Conservation (phyloP, 2,113 vertebrate species). For the Anarhynchus alexandrinus region DNA sequence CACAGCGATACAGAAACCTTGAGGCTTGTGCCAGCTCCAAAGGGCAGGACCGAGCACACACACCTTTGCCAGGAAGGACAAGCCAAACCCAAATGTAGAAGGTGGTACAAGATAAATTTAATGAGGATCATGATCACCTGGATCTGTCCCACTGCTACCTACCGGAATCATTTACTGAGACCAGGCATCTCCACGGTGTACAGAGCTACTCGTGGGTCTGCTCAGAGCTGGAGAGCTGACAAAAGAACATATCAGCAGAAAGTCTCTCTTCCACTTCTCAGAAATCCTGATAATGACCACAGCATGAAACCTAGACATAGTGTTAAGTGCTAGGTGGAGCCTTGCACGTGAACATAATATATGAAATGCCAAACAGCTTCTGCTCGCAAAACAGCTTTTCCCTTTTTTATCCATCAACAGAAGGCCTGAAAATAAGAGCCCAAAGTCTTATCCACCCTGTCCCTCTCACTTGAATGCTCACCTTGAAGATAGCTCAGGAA, state of each 20-base stretch:
- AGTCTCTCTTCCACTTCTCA: background rate
- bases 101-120: background rate
- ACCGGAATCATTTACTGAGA: background rate
- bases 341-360: rapidly evolving
- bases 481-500: background rate
- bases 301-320: background rate
- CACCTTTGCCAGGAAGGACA: background rate
- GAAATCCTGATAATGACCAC: background rate
- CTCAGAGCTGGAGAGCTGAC: background rate
- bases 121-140: background rate
- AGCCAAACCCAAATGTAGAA: background rate
- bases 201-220: background rate
- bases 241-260: background rate
- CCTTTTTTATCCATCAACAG: background rate
- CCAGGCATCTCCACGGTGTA: rapidly evolving
- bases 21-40: rapidly evolving
- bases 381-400: background rate
- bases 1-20: rapidly evolving
- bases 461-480: background rate
- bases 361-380: background rate
- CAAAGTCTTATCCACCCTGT: background rate
- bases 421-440: background rate
- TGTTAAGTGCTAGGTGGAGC: background rate
- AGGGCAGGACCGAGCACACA: background rate
- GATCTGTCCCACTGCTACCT: background rate